Evolutionary conservation across 1,140 invertebrate species (phyloP), one percentile per base, ranked within the genome.

Genomic region (Pemphigus obesinymphae): DNA sequence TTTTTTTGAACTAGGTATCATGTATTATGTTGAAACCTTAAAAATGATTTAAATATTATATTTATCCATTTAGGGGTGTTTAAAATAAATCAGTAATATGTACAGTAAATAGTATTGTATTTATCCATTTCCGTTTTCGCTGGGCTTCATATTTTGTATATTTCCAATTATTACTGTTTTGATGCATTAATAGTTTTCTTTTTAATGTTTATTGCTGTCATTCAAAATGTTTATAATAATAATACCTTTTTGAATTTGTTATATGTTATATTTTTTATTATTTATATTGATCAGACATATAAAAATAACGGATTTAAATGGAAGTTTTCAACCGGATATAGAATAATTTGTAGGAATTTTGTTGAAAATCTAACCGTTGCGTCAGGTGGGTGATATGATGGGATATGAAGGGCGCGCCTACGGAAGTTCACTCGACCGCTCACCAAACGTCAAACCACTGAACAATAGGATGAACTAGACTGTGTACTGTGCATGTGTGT

Each of bases 401-500:
- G 73, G 26, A 43, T 58, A 26, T 63, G 76, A 80, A 63, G 76
- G 76, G 55, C 55, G 31, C 55, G 11, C 43, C 70, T 80, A 40
- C 76, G 76, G 76, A 80, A 80, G 76, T 80, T 63, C 76, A 80
- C 76, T 80, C 23, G 53, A 80, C 76, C 76, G 76, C 53, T 63
- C 37, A 80, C 48, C 23, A 37, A 53, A n/a, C n/a, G n/a, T n/a
- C 55, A 31, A 63, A 34, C 61, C 29, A 13, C 37, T 63, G 34
- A 43, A 80, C 26, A 80, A 78, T 78, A 78, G 50, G 50, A 78
- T 58, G 34, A 78, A 78, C 17, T 50, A 75, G 45, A 75, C 72
- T 53, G 31, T 70, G 23, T 50, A 58, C 26, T 34, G 8, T 31
- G n/a, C n/a, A n/a, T n/a, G 58, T 70, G 40, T 40, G 20, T 58